These are phyloP conservation scores for Oreochromis grahami DNA, from an alignment of 2,797 vertebrate genomes.

Conservation along the genomic window DNA sequence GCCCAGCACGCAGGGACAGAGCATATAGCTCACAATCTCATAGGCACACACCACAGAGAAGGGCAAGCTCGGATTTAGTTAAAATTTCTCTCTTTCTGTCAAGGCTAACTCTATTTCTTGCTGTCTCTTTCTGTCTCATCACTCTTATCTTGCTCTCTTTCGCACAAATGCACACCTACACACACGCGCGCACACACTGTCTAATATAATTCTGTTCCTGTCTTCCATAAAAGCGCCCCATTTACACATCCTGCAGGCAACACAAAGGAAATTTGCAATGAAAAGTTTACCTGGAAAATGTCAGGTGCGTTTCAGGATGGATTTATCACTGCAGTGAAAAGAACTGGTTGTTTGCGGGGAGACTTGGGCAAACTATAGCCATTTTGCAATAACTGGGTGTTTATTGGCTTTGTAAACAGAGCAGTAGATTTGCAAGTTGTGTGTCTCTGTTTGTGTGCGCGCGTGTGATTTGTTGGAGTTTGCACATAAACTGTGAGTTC, in stretches of 20 bases:
- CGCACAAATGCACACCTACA: background rate
- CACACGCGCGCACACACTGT: background rate
- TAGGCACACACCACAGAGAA: conserved; percentile 8
- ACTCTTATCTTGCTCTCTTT: conserved; percentile 22
- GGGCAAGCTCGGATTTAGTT: conserved; percentile 13
- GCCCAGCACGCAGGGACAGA: conserved; percentile 20
- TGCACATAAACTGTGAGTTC: conserved; percentile 3
- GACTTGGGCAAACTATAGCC: background rate
- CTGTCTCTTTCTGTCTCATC: conserved; percentile 23
- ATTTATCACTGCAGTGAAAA: conserved; percentile 23
- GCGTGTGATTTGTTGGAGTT: conserved; percentile 7
- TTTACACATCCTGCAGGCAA: conserved; percentile 32
- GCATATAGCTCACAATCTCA: conserved; percentile 30
- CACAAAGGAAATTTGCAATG: conserved; percentile 37
- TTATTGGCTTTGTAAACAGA: conserved; percentile 1
- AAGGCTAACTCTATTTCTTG: conserved; percentile 36
- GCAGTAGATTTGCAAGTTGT: background rate
- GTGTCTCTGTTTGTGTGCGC: background rate
- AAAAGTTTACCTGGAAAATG: conserved; percentile 45
- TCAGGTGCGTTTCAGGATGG: background rate
- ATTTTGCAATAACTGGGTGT: background rate
- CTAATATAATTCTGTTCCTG: conserved; percentile 16
- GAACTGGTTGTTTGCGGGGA: background rate
- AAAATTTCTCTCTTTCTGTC: conserved; percentile 35
- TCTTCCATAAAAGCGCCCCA: conserved; percentile 24